Base-by-base conservation (phyloP, 2,888 invertebrate genomes). In the Diarsia brunnea region DNA sequence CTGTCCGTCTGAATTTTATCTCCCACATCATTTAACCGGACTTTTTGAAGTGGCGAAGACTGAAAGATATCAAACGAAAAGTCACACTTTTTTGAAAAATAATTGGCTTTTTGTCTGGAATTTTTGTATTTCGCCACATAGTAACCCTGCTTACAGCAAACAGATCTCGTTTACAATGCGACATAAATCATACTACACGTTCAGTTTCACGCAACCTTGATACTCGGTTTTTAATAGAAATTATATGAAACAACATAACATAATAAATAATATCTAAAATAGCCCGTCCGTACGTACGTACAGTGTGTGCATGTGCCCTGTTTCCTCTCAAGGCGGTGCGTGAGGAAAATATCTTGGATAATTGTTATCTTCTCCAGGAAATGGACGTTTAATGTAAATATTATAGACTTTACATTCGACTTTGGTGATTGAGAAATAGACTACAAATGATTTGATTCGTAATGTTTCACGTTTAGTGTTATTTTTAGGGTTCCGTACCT, bases 171-270 rank as follows among this genome's bases (percentile, higher is more conserved):
- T 69, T 78, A 82, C 77, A 86, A 79, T 79, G 73, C 55, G 77
- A 86, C 75, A 78, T 86, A 84, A 85, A 85, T 85, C 82, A 84
- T 86, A 77, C 77, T 67, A 53, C 78, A 68, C 76, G 68, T 77
- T 12, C 27, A 76, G 72, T 65, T 63, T 60, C 27, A 64, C 51
- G 60, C 14, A 73, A 55, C 85, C 85, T 85, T 85, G 79, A 79
- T 75, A 61, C 58, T 65, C 19, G 53, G 75, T 75, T 86, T 84
- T 84, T 86, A 82, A 84, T 78, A 76, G 73, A 81, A 84, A 70
- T 85, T 86, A 84, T 79, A 84, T 47, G 76, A 81, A 81, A 81
- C 81, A 83, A 67, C 61, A 81, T 80, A 65, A 71, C 58, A 81
- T 75, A 65, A 71, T 79, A 79, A 69, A 83, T 82, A 75, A 73